A percentile compares a stretch with the other conserved stretches of the same genome.
These are phyloP conservation scores for Zapus hudsonius DNA, from an alignment of 2,113 vertebrate species.

Conservation along the genomic window DNA sequence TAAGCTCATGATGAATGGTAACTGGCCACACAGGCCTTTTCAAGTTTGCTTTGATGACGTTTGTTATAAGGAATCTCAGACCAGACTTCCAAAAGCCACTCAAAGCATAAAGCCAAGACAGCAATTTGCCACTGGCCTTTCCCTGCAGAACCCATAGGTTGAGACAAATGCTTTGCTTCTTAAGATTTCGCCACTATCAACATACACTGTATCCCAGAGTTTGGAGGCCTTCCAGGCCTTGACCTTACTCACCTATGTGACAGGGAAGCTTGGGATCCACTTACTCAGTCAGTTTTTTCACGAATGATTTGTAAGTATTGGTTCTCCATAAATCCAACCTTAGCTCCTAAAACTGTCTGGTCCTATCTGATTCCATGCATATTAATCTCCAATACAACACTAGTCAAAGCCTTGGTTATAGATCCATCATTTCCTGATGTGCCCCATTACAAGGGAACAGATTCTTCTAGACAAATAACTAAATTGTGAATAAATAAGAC, in stretches of 20 bases:
- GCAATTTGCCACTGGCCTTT: not conserved
- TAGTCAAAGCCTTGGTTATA: not conserved
- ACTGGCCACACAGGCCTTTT: not conserved
- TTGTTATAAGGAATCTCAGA: not conserved
- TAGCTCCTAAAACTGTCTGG: not conserved
- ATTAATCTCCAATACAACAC: not conserved
- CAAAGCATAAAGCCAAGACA: not conserved
- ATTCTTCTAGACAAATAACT: not conserved
- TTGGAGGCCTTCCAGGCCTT: not conserved
- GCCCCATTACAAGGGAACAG: not conserved
- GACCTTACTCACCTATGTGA: not conserved
- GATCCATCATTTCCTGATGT: not conserved
- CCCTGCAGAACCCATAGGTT: rapidly evolving
- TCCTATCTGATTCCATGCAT: not conserved
- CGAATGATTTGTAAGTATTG: not conserved
- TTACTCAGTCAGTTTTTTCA: not conserved
- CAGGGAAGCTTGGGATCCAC: not conserved
- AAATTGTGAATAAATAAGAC: too few relatives aligned
- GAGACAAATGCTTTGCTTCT: not conserved
- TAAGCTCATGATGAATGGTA: not conserved
- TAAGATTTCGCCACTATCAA: not conserved
- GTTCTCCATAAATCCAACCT: not conserved
- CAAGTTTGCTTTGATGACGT: not conserved
- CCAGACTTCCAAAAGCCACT: not conserved
- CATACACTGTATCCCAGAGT: too few relatives aligned